A percentile compares a stretch with the other conserved stretches of the same genome.
Evolutionary conservation across 2,888 invertebrate genomes (phyloP).

Genomic region (Disparrhopalites patrizii): DNA sequence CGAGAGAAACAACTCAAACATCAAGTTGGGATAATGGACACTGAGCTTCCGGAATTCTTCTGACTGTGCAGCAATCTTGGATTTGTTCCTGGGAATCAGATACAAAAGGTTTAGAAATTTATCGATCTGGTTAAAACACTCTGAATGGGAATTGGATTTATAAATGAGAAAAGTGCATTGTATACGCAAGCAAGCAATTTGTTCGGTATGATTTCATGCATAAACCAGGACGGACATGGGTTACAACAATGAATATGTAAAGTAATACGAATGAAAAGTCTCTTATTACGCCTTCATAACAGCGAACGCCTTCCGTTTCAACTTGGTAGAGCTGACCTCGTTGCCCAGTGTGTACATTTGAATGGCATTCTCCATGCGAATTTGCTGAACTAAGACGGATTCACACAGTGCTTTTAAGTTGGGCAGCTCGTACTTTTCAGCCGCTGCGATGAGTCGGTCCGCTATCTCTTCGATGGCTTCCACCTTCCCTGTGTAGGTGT

Average conservation of each 20-base stretch:
- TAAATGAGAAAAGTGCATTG: too few species aligned
- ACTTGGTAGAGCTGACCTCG: constrained; percentile 32
- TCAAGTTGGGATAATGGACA: constrained; percentile 39
- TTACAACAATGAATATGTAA: constrained; percentile 4
- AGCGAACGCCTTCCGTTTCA: constrained; percentile 36
- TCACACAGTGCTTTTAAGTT: constrained; percentile 42
- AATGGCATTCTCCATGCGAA: constrained; percentile 38
- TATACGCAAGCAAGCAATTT: too few species aligned
- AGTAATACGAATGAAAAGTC: not conserved
- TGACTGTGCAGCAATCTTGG: constrained; percentile 38
- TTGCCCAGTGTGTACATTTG: constrained; percentile 39
- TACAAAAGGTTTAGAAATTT: not conserved
- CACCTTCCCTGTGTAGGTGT: constrained; percentile 42
- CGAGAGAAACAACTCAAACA: constrained; percentile 44
- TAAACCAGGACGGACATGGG: not conserved
- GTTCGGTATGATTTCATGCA: too few species aligned
- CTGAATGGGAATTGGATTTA: too few species aligned
- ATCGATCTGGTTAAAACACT: too few species aligned
- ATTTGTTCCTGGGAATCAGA: constrained; percentile 37
- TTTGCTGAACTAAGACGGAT: constrained; percentile 27
- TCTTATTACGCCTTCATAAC: constrained; percentile 43
- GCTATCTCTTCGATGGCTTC: constrained; percentile 40
- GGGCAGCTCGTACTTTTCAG: constrained; percentile 34
- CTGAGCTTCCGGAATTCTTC: constrained; percentile 42
- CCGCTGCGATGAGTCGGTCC: constrained; percentile 29